Base-by-base conservation (phyloP, 2,797 vertebrate species). In the Gadopsis marmoratus region DNA sequence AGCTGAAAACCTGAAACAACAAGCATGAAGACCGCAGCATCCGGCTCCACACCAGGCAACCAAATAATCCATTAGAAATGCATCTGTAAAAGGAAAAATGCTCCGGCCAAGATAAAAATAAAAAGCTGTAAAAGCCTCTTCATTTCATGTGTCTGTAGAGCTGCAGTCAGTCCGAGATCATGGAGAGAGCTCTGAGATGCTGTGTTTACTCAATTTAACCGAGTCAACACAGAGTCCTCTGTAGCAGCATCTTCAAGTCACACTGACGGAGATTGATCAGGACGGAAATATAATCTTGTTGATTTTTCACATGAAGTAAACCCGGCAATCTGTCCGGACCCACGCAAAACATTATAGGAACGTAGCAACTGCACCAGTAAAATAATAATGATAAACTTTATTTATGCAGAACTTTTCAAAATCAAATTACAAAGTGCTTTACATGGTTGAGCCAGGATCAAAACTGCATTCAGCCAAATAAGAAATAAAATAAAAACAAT, bases 201-300 rank as follows among this genome's bases (percentile, higher is more conserved):
- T 80, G 53, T 60, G 41, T 81, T 82, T 61, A 53, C 54, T 71
- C 69, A 39, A 51, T 76, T 65, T 53, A 70, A 29, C 61, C 12
- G 39, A 63, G 59, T 53, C 68, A 78, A 68, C 70, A 65, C 35
- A 9, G 9, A 39, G 66, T 31, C 31, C n/a, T 61, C 66, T 50
- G 51, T 37, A 12, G 26, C 9, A 16, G 11, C 3, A 61, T 23
- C 47, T 29, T 76, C 17, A n/a, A 73, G 43, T 51, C 54, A 33
- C 26, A 58, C 26, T 59, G 62, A 75, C 53, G 73, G 33, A 47
- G 61, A 58, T 7, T 29, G 50, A 69, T 78, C 14, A 4, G 53
- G 43, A 21, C 21, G 4, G 58, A 78, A 35, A 61, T 11, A 23
- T 41, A 59, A 66, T 54, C 48, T n/a, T 47, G 19, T 51, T 45